Conservation (phyloP, 1,140 invertebrate genomes). For the Trichonephila clavipes region DNA sequence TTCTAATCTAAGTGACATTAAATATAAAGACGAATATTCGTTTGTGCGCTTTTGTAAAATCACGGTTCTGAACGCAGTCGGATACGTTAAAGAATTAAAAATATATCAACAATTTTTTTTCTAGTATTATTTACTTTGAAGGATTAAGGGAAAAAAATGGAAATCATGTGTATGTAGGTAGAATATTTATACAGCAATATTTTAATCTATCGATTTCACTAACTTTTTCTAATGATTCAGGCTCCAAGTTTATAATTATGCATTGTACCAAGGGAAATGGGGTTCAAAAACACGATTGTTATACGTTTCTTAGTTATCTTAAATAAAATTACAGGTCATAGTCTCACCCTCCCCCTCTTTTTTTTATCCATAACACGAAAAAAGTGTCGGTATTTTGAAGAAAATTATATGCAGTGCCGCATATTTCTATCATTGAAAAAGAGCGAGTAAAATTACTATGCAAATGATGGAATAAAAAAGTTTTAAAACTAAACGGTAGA, state of each 20-base stretch:
- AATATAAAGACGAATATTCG: too few relatives aligned
- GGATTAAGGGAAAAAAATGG: too few relatives aligned
- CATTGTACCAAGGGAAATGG: neutral
- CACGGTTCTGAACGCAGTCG: too few relatives aligned
- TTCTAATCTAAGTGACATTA: too few relatives aligned
- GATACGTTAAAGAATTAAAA: too few relatives aligned
- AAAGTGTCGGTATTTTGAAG: neutral
- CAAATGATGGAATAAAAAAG: neutral
- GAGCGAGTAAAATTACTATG: constrained; percentile 11
- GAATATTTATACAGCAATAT: too few relatives aligned
- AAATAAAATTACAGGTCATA: constrained; percentile 15
- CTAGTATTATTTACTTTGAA: too few relatives aligned
- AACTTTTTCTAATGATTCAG: neutral
- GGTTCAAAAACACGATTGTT: neutral
- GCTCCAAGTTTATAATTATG: neutral
- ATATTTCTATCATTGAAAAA: constrained; percentile 10
- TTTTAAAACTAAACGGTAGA: neutral
- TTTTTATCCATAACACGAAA: neutral
- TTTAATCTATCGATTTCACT: too few relatives aligned
- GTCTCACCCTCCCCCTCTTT: neutral
- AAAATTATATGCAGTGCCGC: constrained; percentile 10
- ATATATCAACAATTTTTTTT: too few relatives aligned
- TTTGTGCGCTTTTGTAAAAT: too few relatives aligned
- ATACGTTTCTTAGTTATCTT: neutral
- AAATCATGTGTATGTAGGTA: too few relatives aligned